A percentile compares a stretch with the other conserved stretches of the same genome.
These are phyloP conservation scores for Antitype chi DNA, from an alignment of 2,888 invertebrate species.

Conservation along the genomic window DNA sequence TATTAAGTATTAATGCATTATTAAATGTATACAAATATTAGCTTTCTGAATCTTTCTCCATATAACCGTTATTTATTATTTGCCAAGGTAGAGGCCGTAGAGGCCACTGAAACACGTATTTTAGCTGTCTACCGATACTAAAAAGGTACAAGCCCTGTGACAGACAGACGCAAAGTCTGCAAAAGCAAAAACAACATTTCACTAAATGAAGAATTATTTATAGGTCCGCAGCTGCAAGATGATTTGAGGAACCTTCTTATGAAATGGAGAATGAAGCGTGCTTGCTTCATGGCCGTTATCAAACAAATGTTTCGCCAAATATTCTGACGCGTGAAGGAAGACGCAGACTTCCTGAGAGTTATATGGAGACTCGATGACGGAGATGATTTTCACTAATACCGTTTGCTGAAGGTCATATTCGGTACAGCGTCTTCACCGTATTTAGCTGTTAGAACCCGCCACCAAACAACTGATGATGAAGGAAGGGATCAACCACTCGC, in stretches of 20 bases:
- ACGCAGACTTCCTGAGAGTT: not conserved
- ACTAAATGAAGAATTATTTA: not conserved
- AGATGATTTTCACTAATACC: not conserved
- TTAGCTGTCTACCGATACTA: not conserved
- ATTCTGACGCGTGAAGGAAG: not conserved
- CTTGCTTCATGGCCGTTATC: not conserved
- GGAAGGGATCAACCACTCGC: not conserved
- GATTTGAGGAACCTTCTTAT: not conserved
- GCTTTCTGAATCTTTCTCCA: not conserved
- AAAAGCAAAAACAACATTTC: not conserved
- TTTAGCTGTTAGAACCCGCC: not conserved
- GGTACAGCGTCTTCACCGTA: not conserved
- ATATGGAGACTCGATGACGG: not conserved
- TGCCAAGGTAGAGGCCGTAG: not conserved
- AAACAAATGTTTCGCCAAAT: not conserved
- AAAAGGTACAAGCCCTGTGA: not conserved
- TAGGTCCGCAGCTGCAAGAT: not conserved
- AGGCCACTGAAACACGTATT: not conserved
- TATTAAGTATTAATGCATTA: too few relatives aligned
- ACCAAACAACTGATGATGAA: not conserved
- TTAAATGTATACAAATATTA: too few relatives aligned
- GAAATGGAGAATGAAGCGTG: not conserved
- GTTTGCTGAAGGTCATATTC: not conserved
- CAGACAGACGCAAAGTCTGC: not conserved
- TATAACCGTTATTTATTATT: not conserved